A percentile compares a stretch with the other conserved stretches of the same genome.
Evolutionary conservation across 2,113 vertebrate species (phyloP).

Genomic region (Callocephalon fimbriatum): DNA sequence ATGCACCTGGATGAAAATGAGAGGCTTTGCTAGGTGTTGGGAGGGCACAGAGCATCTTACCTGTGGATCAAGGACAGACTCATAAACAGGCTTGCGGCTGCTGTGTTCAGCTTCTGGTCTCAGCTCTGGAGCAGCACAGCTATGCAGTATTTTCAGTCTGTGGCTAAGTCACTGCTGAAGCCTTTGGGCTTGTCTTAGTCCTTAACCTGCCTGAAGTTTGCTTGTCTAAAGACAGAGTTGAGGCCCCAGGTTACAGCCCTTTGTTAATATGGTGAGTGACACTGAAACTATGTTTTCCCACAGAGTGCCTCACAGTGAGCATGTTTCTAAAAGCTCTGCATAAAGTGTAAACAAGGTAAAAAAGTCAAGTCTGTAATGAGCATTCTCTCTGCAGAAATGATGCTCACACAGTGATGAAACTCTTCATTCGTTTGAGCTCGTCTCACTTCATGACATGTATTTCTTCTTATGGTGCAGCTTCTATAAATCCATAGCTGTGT

Average conservation of each 20-base stretch:
- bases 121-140: neutral
- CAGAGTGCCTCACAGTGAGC: neutral
- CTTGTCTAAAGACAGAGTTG: neutral
- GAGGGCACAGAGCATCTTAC: neutral
- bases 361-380: constrained; percentile 17
- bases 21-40: neutral
- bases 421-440: neutral
- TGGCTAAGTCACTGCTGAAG: neutral
- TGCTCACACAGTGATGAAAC: neutral
- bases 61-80: neutral
- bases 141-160: neutral
- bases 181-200: neutral
- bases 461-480: neutral
- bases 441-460: neutral
- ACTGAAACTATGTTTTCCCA: neutral
- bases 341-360: constrained; percentile 38
- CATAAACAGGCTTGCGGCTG: neutral
- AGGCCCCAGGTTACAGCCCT: neutral
- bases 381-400: constrained; percentile 36
- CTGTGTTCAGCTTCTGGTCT: neutral
- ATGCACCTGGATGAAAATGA: neutral
- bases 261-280: neutral
- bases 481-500: neutral
- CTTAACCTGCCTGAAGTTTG: neutral
- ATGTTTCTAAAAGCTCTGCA: constrained; percentile 18